Evolutionary conservation across 2,797 vertebrate species (phyloP).

Genomic region (Parambassis ranga): DNA sequence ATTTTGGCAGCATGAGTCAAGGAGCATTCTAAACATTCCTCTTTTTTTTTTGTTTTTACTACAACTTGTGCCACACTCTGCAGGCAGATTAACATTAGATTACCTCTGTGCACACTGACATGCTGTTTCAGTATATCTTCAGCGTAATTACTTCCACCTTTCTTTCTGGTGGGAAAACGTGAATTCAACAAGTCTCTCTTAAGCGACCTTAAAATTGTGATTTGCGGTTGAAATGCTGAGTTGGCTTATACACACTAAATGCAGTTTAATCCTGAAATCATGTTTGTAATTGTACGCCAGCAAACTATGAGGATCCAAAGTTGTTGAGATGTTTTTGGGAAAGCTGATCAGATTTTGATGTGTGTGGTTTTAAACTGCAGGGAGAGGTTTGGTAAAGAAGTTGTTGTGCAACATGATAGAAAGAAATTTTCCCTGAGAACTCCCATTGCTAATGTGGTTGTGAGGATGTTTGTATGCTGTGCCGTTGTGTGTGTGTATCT

Average conservation of each 20-base stretch:
- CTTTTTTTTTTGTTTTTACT: too few relatives aligned
- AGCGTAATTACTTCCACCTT: too few relatives aligned
- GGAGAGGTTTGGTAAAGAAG: slow-evolving; percentile 30
- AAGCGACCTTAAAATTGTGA: slow-evolving; percentile 1
- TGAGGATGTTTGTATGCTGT: slow-evolving; percentile 24
- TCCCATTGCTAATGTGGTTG: slow-evolving; percentile 36
- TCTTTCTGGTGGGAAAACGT: neutral
- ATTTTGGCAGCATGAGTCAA: too few relatives aligned
- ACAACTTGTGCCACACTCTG: too few relatives aligned
- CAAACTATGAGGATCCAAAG: slow-evolving; percentile 18
- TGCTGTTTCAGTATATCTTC: too few relatives aligned
- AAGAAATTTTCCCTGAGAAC: slow-evolving; percentile 23
- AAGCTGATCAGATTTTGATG: slow-evolving; percentile 43
- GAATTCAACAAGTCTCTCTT: neutral
- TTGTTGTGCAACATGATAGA: slow-evolving; percentile 53
- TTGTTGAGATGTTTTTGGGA: slow-evolving; percentile 53
- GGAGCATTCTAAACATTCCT: too few relatives aligned
- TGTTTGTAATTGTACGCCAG: slow-evolving; percentile 24
- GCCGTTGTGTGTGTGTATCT: slow-evolving; percentile 4
- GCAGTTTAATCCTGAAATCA: slow-evolving; percentile 33
- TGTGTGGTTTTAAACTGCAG: slow-evolving; percentile 46
- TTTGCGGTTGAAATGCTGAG: slow-evolving; percentile 25
- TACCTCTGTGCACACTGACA: too few relatives aligned
- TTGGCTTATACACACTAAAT: slow-evolving; percentile 31
- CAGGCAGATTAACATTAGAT: too few relatives aligned